These are phyloP conservation scores for Antitype chi DNA, from an alignment of 2,888 invertebrate genomes.

Conservation along the genomic window DNA sequence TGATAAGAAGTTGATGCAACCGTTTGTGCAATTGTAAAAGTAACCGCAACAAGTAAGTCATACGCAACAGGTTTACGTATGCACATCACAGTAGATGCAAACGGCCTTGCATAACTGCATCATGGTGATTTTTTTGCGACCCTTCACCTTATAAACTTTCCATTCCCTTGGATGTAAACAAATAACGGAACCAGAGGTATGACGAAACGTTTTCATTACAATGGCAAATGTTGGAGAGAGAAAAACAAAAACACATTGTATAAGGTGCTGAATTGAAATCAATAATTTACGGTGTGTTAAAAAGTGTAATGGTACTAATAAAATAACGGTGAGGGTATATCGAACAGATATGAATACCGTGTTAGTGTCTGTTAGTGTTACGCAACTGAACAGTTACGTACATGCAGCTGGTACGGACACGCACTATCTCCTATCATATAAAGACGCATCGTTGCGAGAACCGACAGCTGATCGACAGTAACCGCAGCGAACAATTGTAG, in stretches of 20 bases:
- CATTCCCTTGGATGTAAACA: conserved; percentile 56
- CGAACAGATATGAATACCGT: conserved; percentile 70
- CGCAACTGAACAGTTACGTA: conserved; percentile 81
- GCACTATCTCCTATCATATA: conserved; percentile 86
- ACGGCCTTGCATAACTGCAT: conserved; percentile 74
- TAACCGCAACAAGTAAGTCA: conserved; percentile 71
- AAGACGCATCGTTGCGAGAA: conserved; percentile 83
- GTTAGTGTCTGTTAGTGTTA: conserved; percentile 79
- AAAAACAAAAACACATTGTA: conserved; percentile 49
- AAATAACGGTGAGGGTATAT: conserved; percentile 73
- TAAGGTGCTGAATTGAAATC: conserved; percentile 34
- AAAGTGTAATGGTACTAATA: conserved; percentile 76
- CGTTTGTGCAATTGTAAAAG: conserved; percentile 66
- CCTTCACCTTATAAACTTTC: conserved; percentile 64
- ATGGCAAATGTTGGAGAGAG: conserved; percentile 36
- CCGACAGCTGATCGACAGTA: conserved; percentile 81
- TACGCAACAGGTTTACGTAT: conserved; percentile 81
- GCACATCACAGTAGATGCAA: conserved; percentile 78
- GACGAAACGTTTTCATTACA: conserved; percentile 30
- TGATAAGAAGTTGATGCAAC: conserved; percentile 50
- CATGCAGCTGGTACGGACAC: conserved; percentile 76
- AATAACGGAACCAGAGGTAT: conserved; percentile 48
- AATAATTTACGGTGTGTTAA: conserved; percentile 51
- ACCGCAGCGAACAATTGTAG: conserved; percentile 44
- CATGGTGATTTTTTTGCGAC: conserved; percentile 61